These are phyloP conservation scores for Tetragonisca angustula DNA, from an alignment of 2,888 invertebrate species.

Conservation along the genomic window DNA sequence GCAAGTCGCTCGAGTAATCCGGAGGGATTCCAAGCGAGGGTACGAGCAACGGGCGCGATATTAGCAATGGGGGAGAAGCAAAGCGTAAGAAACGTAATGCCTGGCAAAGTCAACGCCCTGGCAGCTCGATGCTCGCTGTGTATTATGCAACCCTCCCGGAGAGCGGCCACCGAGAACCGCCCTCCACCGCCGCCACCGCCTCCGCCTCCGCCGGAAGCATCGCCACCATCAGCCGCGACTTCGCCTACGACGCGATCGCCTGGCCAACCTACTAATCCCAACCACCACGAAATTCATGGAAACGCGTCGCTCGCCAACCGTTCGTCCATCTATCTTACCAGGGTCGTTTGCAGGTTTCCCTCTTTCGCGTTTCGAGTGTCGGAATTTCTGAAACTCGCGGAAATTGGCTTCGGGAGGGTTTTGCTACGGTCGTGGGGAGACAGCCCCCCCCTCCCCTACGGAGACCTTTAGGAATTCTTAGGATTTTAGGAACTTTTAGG, in stretches of 20 bases:
- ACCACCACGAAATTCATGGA: conserved; percentile 39
- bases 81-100: conserved; percentile 68
- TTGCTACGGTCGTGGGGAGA: background rate
- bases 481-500: too few species aligned
- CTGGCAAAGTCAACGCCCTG: conserved; percentile 81
- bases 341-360: background rate
- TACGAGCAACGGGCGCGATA: conserved; percentile 53
- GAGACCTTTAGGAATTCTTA: background rate
- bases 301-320: background rate
- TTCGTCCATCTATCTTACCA: background rate
- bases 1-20: conserved; percentile 24
- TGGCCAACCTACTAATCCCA: conserved; percentile 49
- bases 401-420: background rate
- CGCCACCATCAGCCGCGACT: conserved; percentile 46
- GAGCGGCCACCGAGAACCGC: conserved; percentile 73
- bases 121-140: conserved; percentile 77
- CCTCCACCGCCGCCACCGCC: conserved; percentile 34
- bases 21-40: conserved; percentile 31
- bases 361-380: background rate
- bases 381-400: background rate
- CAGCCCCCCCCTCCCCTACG: too few species aligned
- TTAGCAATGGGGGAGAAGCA: conserved; percentile 62
- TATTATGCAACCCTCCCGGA: conserved; percentile 81
- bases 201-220: conserved; percentile 35
- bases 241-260: conserved; percentile 57